A percentile compares a stretch with the other conserved stretches of the same genome.
Evolutionary conservation across 2,888 invertebrate species (phyloP).

Genomic region (Campaea margaritaria): DNA sequence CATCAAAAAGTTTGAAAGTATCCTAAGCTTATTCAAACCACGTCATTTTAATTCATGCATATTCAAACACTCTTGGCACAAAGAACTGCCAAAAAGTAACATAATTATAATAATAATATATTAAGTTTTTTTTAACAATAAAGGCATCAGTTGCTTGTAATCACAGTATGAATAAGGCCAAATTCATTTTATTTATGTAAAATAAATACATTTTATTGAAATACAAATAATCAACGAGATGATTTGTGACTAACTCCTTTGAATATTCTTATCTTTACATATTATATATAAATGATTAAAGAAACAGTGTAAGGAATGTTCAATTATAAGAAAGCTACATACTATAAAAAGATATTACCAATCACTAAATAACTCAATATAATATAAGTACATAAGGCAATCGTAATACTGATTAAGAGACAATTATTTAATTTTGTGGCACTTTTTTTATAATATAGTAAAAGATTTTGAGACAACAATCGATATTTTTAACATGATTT

Average conservation of each 20-base stretch:
- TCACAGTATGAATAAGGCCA: slow-evolving; percentile 53
- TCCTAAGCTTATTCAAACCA: background rate
- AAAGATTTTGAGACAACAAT: slow-evolving; percentile 36
- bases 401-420: slow-evolving; percentile 58
- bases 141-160: slow-evolving; percentile 38
- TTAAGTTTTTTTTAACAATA: slow-evolving; percentile 12
- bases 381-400: slow-evolving; percentile 54
- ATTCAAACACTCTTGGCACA: background rate
- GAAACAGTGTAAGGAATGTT: slow-evolving; percentile 29
- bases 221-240: slow-evolving; percentile 3
- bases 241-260: slow-evolving; percentile 11
- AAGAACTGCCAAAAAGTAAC: background rate
- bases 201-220: slow-evolving; percentile 1
- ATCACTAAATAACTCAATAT: slow-evolving; percentile 30
- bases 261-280: background rate
- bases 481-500: slow-evolving; percentile 16
- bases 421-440: slow-evolving; percentile 51
- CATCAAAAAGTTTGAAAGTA: background rate
- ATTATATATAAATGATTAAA: slow-evolving; percentile 11
- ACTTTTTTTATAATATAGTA: slow-evolving; percentile 28
- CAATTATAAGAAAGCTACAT: slow-evolving; percentile 9
- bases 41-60: background rate
- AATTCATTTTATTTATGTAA: slow-evolving; percentile 10
- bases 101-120: slow-evolving; percentile 8
- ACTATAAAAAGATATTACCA: slow-evolving; percentile 27